Base-by-base conservation (phyloP, 2,797 vertebrate species). In the Alcedo atthis region DNA sequence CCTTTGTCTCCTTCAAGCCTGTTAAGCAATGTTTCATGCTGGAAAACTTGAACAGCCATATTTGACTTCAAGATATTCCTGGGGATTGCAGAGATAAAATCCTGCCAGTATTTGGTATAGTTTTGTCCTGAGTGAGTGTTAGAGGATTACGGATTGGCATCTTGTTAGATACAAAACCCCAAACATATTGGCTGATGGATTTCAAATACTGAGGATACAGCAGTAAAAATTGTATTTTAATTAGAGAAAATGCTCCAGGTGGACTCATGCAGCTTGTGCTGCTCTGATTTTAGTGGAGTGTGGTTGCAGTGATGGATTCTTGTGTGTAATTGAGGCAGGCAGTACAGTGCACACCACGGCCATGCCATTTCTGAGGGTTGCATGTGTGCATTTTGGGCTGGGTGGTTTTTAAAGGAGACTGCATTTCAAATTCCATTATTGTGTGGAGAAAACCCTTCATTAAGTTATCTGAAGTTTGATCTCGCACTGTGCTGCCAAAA, bases 401-500 rank as follows among this genome's bases (percentile, higher is more conserved):
- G 16, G 45, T 85, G 10, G 11, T 68, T 77, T 37, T 67, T 75
- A 71, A 76, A 74, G 40, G 33, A 87, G 43, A 33, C 67, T 76
- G 43, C 51, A 75, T 81, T 90, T 84, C 55, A 69, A 71, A 70
- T 90, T 79, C 90, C 67, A 35, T 86, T 59, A 84, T 30, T 51
- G 17, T 42, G 32, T 75, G 25, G 45, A 74, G 70, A 70, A 68
- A n/a, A 0, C 0, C 8, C 25, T 75, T 92, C 28, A 32, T 71
- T 85, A 75, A 68, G 22, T 80, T 92, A 30, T 85, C 73, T 61
- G 62, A 87, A 90, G 40, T 78, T 78, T 87, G 55, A 71, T 87
- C 66, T 89, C 67, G n/a, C 0, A 43, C 10, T 55, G 8, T 75
- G 22, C 16, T 83, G 59, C 85, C 80, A 93, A 53, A 94, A 58